Base-by-base conservation (phyloP, 2,113 vertebrate species). In the Stegastes partitus region DNA sequence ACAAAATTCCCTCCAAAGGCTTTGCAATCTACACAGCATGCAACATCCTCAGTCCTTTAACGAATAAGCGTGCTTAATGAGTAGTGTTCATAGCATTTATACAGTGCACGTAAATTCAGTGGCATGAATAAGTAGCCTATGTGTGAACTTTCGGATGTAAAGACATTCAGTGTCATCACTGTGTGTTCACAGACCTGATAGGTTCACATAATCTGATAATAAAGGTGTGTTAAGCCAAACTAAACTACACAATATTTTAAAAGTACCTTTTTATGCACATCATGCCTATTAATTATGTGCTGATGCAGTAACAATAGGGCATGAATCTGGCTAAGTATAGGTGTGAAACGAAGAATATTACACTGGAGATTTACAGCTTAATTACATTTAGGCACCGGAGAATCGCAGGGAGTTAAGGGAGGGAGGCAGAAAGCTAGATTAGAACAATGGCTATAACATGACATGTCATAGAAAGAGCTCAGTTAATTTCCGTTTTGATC, bases 251-350 rank as follows among this genome's bases (percentile, higher is more conserved):
- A n/a, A 61, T 81, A 76, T 82, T 85, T 78, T 88, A 89, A 89
- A 82, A 84, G 74, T 31, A 68, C 10, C 63, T 82, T 86, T 85
- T 82, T 19, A 49, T 70, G 63, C 68, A 84, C 77, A 81, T 80
- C 68, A 80, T 75, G 85, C 62, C 81, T 80, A 78, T 86, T 90
- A 91, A 91, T 90, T 88, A 90, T 79, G 84, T 71, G 83, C 76
- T 82, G 75, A 80, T 73, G 79, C 58, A 66, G 80, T 68, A 73
- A 87, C 68, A 85, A 76, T 42, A 65, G 61, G 42, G 64, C 69
- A 87, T 79, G 79, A 79, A 90, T 88, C 59, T 85, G 56, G 70
- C 66, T 84, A 87, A 87, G 82, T 88, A 84, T 85, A 90, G 78
- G 86, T 87, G 78, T 89, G 80, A 81, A 89, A 88, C 11, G 11